A percentile compares a stretch with the other conserved stretches of the same genome.
Conservation (phyloP, 2,888 invertebrate species). For the Axea sp. region DNA sequence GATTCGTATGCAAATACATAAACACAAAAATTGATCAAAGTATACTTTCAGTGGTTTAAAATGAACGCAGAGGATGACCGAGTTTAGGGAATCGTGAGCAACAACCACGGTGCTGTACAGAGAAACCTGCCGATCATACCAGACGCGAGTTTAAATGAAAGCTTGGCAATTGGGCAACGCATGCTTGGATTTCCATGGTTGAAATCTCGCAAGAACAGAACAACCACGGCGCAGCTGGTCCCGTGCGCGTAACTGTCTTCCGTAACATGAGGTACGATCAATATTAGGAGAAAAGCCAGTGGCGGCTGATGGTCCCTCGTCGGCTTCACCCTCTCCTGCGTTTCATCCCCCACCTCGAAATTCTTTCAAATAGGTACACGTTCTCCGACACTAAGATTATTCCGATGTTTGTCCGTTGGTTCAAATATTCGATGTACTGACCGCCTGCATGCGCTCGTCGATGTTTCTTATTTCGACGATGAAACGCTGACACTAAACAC, state of each 20-base stretch:
- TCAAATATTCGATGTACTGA: slow-evolving; percentile 7
- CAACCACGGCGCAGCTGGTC: slow-evolving; percentile 60
- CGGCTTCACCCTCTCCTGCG: slow-evolving; percentile 59
- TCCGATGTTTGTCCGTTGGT: slow-evolving; percentile 34
- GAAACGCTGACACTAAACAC: neutral
- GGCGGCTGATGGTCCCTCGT: slow-evolving; percentile 56
- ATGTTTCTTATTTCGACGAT: neutral
- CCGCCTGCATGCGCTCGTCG: neutral
- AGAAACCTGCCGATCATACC: no score
- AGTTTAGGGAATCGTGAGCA: no score
- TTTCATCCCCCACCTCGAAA: slow-evolving; percentile 50
- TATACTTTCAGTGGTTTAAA: no score
- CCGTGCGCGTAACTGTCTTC: slow-evolving; percentile 60
- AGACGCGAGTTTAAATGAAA: no score
- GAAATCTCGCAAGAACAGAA: slow-evolving; percentile 27
- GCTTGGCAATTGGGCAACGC: no score
- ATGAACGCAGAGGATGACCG: no score
- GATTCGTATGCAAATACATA: no score
- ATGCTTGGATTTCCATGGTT: no score
- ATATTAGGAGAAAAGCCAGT: slow-evolving; percentile 61
- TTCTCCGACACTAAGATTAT: slow-evolving; percentile 48
- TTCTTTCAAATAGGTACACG: slow-evolving; percentile 50
- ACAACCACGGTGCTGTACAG: no score
- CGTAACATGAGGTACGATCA: slow-evolving; percentile 58
- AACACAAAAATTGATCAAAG: no score